These are phyloP conservation scores for Diplodus puntazzo DNA, from an alignment of 2,797 vertebrate species.

Conservation along the genomic window DNA sequence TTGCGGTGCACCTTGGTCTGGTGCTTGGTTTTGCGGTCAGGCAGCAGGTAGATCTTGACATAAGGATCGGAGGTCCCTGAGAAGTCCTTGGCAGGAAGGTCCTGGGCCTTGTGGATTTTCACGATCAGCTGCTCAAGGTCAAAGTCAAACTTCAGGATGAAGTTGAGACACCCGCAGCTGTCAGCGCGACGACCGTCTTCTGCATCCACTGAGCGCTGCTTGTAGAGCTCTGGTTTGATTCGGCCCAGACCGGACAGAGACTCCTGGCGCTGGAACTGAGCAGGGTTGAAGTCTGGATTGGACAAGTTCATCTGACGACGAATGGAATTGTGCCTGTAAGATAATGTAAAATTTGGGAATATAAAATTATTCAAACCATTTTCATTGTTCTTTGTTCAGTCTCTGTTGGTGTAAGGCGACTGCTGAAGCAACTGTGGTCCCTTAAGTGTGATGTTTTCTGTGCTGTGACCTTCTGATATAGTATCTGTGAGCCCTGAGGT, in stretches of 20 bases:
- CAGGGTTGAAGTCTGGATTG: slow-evolving; percentile 96
- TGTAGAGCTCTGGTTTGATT: slow-evolving; percentile 98
- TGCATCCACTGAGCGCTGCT: slow-evolving; percentile 93
- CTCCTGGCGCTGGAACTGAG: slow-evolving; percentile 96
- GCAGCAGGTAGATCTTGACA: slow-evolving; percentile 98
- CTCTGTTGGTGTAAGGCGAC: background rate
- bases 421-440: background rate
- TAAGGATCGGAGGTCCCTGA: slow-evolving; percentile 98
- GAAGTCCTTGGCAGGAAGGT: slow-evolving; percentile 98
- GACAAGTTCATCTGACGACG: slow-evolving; percentile 97
- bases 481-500: slow-evolving; percentile 4
- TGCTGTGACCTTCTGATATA: slow-evolving; percentile 7
- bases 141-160: slow-evolving; percentile 97
- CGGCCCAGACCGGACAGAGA: slow-evolving; percentile 92
- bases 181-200: slow-evolving; percentile 89
- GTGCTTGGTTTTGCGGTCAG: slow-evolving; percentile 98
- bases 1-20: slow-evolving; percentile 99
- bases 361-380: background rate
- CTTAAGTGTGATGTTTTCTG: background rate
- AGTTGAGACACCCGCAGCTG: slow-evolving; percentile 94
- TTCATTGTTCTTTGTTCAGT: background rate
- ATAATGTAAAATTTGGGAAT: slow-evolving; percentile 6
- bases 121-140: slow-evolving; percentile 98
- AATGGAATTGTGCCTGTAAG: slow-evolving; percentile 94
- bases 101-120: slow-evolving; percentile 96